Evolutionary conservation across 2,797 vertebrate genomes (phyloP).

Genomic region (Geotrypetes seraphini): DNA sequence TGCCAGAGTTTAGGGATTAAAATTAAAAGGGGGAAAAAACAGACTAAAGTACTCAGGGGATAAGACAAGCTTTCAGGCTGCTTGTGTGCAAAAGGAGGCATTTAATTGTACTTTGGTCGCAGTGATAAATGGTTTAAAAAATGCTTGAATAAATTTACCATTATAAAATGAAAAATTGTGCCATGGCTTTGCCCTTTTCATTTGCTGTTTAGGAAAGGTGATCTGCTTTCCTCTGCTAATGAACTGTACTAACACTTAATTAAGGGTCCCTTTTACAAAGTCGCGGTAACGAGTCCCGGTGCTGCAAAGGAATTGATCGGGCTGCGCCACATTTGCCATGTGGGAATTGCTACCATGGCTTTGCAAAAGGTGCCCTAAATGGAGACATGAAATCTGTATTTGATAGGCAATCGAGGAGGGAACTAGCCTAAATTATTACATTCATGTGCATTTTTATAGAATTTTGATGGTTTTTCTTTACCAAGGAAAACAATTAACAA

Average conservation of each 20-base stretch:
- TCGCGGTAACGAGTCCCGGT: too few species aligned
- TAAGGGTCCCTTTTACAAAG: too few species aligned
- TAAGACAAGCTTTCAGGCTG: slow-evolving; percentile 5
- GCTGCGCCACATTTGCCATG: too few species aligned
- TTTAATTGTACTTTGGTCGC: slow-evolving; percentile 33
- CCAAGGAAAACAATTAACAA: too few species aligned
- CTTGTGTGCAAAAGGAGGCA: slow-evolving; percentile 24
- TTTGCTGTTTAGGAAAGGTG: slow-evolving; percentile 36
- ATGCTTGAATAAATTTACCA: slow-evolving; percentile 36
- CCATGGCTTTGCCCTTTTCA: slow-evolving; percentile 34
- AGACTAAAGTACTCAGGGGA: neutral
- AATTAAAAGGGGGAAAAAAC: neutral
- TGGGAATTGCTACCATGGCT: too few species aligned
- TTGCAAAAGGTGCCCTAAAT: too few species aligned
- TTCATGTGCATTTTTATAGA: too few species aligned
- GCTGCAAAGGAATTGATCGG: too few species aligned
- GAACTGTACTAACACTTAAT: slow-evolving; percentile 24
- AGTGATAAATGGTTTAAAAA: slow-evolving; percentile 22
- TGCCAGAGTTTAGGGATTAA: neutral
- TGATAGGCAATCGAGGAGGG: neutral
- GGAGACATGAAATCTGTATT: slow-evolving; percentile 1
- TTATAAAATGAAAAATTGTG: slow-evolving; percentile 41
- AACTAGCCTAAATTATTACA: slow-evolving; percentile 15
- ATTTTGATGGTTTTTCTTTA: too few species aligned
- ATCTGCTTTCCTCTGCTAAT: slow-evolving; percentile 35